Base-by-base conservation (phyloP, 2,797 vertebrate genomes). In the Pseudochirops corinnae region DNA sequence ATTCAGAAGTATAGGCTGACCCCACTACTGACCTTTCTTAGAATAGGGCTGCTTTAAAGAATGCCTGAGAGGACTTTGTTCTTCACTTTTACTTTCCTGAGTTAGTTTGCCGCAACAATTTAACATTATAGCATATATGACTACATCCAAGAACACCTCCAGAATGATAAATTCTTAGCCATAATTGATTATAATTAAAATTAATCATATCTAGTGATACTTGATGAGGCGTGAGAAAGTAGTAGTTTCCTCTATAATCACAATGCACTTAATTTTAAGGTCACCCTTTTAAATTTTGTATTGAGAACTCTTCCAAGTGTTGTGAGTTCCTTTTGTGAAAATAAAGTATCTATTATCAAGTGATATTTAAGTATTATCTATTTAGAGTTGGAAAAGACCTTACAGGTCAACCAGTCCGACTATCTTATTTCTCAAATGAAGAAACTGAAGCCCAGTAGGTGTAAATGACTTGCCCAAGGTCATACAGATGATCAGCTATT, bases 131-230 rank as follows among this genome's bases (percentile, higher is more conserved):
- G 2, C 46, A 92, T 56, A 91, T 6, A 3, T 62, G 4, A 29
- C 53, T 95, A 39, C 5, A 13, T 67, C 29, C 39, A n/a, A 56
- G 90, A 21, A 56, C 2, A 29, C 50, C 31, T 5, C 53, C 53
- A 67, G 31, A 26, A 18, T 90, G 57, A 91, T 52, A 50, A 12
- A 10, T 52, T 74, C 12, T 93, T 93, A 7, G 21, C 9, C 21
- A 56, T 52, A 91, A 58, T 93, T 55, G 56, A 28, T 28, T 93
- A 46, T 33, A 24, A 55, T 56, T 56, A 90, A 95, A 93, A 90
- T 67, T 56, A 91, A 60, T 56, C 39, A n/a, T 56, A 67, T 52
- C 92, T 21, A 24, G 7, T 74, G 58, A 91, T 62, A 52, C 46
- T 91, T 67, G 14, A 67, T 52, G 57, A 62, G 21, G 16, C n/a